Evolutionary conservation across 2,797 vertebrate genomes (phyloP), one percentile per base, ranked within the genome.

Genomic region (Phoxinus dragarum): DNA sequence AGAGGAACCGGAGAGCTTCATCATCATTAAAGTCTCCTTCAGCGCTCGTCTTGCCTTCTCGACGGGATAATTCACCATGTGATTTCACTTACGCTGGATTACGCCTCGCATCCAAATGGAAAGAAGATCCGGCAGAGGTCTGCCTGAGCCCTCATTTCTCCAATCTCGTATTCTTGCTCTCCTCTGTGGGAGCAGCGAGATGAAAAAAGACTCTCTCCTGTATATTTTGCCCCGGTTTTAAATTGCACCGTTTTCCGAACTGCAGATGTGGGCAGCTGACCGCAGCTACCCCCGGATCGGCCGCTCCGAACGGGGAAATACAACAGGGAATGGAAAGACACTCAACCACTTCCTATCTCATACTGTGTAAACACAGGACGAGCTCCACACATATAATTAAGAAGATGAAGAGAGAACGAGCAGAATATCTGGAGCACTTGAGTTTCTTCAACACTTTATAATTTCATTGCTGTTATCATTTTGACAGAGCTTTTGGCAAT

Each of bases 71-170:
- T 92, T 94, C 91, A 92, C 93, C 94, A 95, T 94, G 92, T 93
- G 93, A 95, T 93, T 94, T 94, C 93, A 94, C 94, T 94, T 94
- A 93, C 92, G 90, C 90, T 83, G 38, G 87, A 91, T 92, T 91
- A 90, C 90, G 93, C 93, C 91, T 91, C 93, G 92, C 83, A 85
- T 86, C 82, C 84, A 89, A 86, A 84, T 85, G 85, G 93, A 90
- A 87, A 54, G 88, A 89, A 91, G 90, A 92, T 88, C 89, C 85
- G 77, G 82, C 76, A 80, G 86, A 84, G 91, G 91, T 91, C 91
- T 89, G 90, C 90, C 90, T 92, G 83, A 93, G 93, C 91, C 88
- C 92, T 93, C 92, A 93, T 93, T 92, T 92, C 86, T 72, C 88
- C 81, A 87, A 91, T 89, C 89, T 86, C 80, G 64, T 82, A 86